These are phyloP conservation scores for Chorisops tibialis DNA, from an alignment of 2,888 invertebrate species.

Conservation along the genomic window DNA sequence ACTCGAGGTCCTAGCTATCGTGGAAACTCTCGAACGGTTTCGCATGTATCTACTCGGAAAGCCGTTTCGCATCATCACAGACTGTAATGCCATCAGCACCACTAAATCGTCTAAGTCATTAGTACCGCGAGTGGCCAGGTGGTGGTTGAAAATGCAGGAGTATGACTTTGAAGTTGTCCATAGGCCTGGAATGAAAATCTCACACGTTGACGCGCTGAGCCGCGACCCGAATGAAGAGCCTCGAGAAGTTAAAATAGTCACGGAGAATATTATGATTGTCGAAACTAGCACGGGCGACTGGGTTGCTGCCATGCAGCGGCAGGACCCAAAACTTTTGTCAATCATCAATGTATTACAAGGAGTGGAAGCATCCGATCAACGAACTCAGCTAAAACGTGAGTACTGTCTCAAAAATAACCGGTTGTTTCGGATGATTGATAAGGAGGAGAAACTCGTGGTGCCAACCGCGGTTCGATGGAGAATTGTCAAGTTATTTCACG, in stretches of 20 bases:
- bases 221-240: slow-evolving; percentile 34
- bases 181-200: slow-evolving; percentile 37
- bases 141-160: slow-evolving; percentile 37
- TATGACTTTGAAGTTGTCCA: slow-evolving; percentile 34
- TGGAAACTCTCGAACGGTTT: slow-evolving; percentile 41
- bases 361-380: not conserved
- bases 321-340: not conserved
- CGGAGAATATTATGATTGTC: slow-evolving; percentile 4
- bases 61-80: slow-evolving; percentile 41
- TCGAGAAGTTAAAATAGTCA: slow-evolving; percentile 10
- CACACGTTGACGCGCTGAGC: slow-evolving; percentile 42
- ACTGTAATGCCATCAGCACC: slow-evolving; percentile 42
- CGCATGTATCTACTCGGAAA: slow-evolving; percentile 43
- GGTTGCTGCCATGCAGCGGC: not conserved
- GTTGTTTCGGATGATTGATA: not conserved
- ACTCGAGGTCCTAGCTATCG: slow-evolving; percentile 39
- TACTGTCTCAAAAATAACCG: not conserved
- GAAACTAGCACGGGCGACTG: not conserved
- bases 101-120: slow-evolving; percentile 39
- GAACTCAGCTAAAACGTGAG: not conserved
- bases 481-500: slow-evolving; percentile 24
- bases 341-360: not conserved
- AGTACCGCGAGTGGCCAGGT: slow-evolving; percentile 39
- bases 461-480: slow-evolving; percentile 7
- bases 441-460: not conserved